Percentiles rank a stretch among this genome's conserved stretches.
Conservation (phyloP, 2,888 invertebrate genomes). For the Pollenia griseotomentosa region DNA sequence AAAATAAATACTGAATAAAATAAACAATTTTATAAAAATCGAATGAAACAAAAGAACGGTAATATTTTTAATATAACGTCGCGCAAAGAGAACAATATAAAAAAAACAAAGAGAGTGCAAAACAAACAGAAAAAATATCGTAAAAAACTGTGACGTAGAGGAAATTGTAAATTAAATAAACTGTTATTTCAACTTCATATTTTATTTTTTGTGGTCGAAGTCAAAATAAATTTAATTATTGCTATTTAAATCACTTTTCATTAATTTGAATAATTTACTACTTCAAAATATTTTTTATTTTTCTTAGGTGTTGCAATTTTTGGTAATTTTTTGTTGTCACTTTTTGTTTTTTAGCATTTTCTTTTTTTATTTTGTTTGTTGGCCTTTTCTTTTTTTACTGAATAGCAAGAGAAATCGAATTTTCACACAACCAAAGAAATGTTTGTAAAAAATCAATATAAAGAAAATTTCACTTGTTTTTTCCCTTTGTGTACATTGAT, state of each 20-base stretch:
- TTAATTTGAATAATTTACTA: not conserved
- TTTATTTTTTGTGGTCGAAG: not conserved
- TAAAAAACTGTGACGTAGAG: conserved; percentile 48
- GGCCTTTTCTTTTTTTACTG: conserved; percentile 1
- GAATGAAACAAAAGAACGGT: conserved; percentile 19
- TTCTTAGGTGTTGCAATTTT: conserved; percentile 18
- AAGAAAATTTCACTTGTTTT: conserved; percentile 65
- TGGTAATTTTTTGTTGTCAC: conserved; percentile 7
- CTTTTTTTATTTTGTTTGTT: conserved; percentile 28
- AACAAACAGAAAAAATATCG: not conserved
- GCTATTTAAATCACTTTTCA: not conserved
- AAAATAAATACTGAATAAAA: not conserved
- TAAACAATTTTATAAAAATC: conserved; percentile 5
- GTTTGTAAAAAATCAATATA: conserved; percentile 69
- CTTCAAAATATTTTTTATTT: not conserved
- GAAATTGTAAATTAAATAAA: conserved; percentile 24
- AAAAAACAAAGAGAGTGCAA: conserved; percentile 27
- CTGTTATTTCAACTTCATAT: conserved; percentile 18
- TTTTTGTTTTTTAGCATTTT: conserved; percentile 14
- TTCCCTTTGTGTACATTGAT: conserved; percentile 7
- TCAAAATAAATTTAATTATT: conserved; percentile 12
- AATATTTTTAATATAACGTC: conserved; percentile 23
- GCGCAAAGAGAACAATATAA: conserved; percentile 31
- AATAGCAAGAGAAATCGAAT: conserved; percentile 62
- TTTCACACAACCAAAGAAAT: conserved; percentile 61